Conservation (phyloP, 1,140 invertebrate genomes). For the Scaptomyza graminum region DNA sequence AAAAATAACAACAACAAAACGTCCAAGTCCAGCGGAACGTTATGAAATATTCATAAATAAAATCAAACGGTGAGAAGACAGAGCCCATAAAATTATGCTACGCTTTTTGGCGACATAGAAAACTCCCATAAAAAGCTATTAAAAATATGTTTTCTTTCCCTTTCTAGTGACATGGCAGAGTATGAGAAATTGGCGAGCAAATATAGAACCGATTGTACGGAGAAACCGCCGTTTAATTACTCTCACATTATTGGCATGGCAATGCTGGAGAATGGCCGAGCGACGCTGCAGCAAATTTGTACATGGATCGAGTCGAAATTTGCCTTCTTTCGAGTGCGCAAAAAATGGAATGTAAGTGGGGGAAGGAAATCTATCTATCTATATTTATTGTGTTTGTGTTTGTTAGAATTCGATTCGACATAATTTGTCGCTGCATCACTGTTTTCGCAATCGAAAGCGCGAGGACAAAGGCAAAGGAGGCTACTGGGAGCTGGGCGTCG, state of each 20-base stretch:
- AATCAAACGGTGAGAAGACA: constrained; percentile 69
- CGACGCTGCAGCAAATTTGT: constrained; percentile 81
- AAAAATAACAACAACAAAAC: constrained; percentile 27
- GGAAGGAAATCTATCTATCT: too few relatives aligned
- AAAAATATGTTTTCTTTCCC: too few relatives aligned
- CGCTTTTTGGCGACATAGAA: too few relatives aligned
- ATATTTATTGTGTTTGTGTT: too few relatives aligned
- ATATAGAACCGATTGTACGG: constrained; percentile 66
- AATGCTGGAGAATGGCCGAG: constrained; percentile 74
- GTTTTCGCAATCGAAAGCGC: constrained; percentile 79
- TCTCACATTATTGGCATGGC: constrained; percentile 83
- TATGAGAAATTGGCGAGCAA: constrained; percentile 65
- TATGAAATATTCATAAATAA: constrained; percentile 74
- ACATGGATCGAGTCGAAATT: constrained; percentile 82
- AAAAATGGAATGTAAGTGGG: constrained; percentile 83
- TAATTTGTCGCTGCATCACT: constrained; percentile 79
- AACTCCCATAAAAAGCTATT: too few relatives aligned
- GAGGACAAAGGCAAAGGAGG: constrained; percentile 82
- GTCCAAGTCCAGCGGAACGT: constrained; percentile 62
- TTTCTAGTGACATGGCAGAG: constrained; percentile 59
- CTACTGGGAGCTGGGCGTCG: constrained; percentile 80
- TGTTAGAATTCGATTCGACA: constrained; percentile 83
- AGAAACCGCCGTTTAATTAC: constrained; percentile 82
- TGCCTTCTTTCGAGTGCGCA: constrained; percentile 75
- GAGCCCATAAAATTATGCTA: too few relatives aligned